Conservation (phyloP, 2,888 invertebrate species). For the Caenorhabditis sulstoni region DNA sequence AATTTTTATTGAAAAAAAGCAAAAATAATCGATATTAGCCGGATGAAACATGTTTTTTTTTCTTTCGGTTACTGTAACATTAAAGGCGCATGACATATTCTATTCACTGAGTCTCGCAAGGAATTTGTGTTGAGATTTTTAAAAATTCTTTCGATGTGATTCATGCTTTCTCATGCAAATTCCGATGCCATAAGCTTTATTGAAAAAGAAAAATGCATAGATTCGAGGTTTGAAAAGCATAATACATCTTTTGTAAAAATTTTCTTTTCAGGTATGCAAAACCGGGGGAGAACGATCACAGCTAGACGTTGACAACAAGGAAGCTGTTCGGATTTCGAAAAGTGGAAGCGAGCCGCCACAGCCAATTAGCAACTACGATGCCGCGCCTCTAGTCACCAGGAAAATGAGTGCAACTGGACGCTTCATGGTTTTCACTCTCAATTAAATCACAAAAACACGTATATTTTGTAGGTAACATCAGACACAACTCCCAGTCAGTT, state of each 20-base stretch:
- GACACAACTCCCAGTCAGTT: slow-evolving; percentile 25
- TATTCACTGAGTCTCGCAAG: slow-evolving; percentile 2
- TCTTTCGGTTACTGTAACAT: not conserved
- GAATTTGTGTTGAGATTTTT: slow-evolving; percentile 9
- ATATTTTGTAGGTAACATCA: slow-evolving; percentile 30
- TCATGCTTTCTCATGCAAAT: not conserved
- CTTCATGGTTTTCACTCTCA: slow-evolving; percentile 59
- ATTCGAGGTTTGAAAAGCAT: slow-evolving; percentile 38
- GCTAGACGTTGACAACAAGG: not conserved
- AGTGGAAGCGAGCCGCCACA: slow-evolving; percentile 59
- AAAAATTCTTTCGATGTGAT: not conserved
- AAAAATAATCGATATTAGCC: too few species aligned
- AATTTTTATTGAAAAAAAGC: too few species aligned
- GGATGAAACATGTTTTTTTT: too few species aligned
- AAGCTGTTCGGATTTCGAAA: slow-evolving; percentile 34
- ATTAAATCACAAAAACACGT: not conserved
- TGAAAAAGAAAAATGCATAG: not conserved
- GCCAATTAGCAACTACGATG: slow-evolving; percentile 20
- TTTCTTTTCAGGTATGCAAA: slow-evolving; percentile 49
- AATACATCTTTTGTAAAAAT: slow-evolving; percentile 2
- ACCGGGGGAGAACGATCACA: slow-evolving; percentile 18
- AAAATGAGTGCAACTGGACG: slow-evolving; percentile 67
- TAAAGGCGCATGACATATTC: slow-evolving; percentile 15
- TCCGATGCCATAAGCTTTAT: not conserved
- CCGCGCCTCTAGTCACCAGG: slow-evolving; percentile 42